Percentiles rank a stretch among this genome's conserved stretches.
phyloP scores from a whole-genome alignment of 2,797 vertebrate species.

The Masticophis lateralis region DNA sequence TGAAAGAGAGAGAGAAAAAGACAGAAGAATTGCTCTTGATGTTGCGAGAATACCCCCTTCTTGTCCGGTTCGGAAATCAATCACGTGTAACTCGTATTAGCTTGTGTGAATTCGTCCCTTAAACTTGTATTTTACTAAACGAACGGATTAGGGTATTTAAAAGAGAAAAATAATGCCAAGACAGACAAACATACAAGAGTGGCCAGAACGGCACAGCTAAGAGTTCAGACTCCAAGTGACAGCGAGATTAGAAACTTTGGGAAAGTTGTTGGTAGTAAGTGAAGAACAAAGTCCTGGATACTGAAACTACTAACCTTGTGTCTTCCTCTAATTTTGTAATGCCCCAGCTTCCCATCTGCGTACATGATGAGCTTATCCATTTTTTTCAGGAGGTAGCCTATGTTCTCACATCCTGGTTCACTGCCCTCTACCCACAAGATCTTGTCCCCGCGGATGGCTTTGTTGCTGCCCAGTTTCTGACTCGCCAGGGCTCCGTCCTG shows the following conservation, averaged over 20 bases:
- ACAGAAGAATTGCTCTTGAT: neutral
- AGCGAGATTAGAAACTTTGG: neutral
- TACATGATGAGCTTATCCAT: conserved; percentile 67
- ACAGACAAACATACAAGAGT: neutral
- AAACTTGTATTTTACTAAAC: neutral
- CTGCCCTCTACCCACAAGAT: conserved; percentile 67
- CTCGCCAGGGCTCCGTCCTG: conserved; percentile 64
- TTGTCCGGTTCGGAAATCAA: fast-evolving
- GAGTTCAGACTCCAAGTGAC: neutral
- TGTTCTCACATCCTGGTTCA: conserved; percentile 63
- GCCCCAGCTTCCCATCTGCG: conserved; percentile 65
- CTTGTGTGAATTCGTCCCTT: neutral
- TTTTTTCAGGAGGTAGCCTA: conserved; percentile 63
- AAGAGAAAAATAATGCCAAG: neutral
- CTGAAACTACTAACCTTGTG: conserved; percentile 65
- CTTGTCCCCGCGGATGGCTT: conserved; percentile 61
- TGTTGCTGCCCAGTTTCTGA: conserved; percentile 50
- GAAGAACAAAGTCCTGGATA: neutral
- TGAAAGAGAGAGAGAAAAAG: neutral
- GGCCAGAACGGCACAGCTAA: neutral
- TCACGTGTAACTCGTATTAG: neutral
- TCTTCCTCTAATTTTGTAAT: conserved; percentile 66
- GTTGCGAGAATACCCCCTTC: neutral
- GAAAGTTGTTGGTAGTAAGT: neutral
- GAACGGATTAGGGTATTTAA: neutral